phyloP scores from a whole-genome alignment of 2,113 vertebrate genomes.

The Leucoraja erinaceus region DNA sequence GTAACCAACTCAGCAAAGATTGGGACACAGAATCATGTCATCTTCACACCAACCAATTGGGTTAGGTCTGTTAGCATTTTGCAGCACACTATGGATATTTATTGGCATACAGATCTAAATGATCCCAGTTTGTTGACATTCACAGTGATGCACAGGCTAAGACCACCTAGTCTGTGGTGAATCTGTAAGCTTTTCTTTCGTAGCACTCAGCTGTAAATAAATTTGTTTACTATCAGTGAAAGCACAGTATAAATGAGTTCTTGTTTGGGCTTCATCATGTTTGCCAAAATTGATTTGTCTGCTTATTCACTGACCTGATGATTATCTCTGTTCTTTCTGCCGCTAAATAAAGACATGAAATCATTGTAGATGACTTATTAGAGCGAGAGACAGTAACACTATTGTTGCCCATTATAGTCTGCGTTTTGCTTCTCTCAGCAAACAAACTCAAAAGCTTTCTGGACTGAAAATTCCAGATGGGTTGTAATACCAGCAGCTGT shows the following conservation, averaged over 20 bases:
- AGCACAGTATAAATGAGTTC: slow-evolving; percentile 59
- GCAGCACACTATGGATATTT: not conserved
- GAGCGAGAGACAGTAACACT: not conserved
- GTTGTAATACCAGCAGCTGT: not conserved
- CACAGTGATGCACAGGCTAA: not conserved
- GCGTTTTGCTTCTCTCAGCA: slow-evolving; percentile 4
- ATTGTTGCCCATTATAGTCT: slow-evolving; percentile 9
- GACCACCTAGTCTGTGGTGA: slow-evolving; percentile 57
- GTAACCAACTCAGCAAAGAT: not conserved
- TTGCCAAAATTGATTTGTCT: slow-evolving; percentile 38
- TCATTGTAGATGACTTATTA: slow-evolving; percentile 31
- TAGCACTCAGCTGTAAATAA: slow-evolving; percentile 61
- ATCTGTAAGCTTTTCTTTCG: slow-evolving; percentile 58
- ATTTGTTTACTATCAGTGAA: slow-evolving; percentile 61
- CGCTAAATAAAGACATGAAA: slow-evolving; percentile 31
- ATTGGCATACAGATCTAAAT: not conserved
- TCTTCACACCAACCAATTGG: not conserved
- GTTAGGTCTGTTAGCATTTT: not conserved
- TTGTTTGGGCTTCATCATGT: slow-evolving; percentile 51
- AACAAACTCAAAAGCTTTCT: not conserved
- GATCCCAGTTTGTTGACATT: not conserved
- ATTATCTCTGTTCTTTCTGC: slow-evolving; percentile 27
- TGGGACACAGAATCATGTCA: not conserved
- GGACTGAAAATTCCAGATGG: not conserved
- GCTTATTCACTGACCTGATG: slow-evolving; percentile 37